phyloP scores from a whole-genome alignment of 2,888 invertebrate species.

The Pemphredon lugubris region DNA sequence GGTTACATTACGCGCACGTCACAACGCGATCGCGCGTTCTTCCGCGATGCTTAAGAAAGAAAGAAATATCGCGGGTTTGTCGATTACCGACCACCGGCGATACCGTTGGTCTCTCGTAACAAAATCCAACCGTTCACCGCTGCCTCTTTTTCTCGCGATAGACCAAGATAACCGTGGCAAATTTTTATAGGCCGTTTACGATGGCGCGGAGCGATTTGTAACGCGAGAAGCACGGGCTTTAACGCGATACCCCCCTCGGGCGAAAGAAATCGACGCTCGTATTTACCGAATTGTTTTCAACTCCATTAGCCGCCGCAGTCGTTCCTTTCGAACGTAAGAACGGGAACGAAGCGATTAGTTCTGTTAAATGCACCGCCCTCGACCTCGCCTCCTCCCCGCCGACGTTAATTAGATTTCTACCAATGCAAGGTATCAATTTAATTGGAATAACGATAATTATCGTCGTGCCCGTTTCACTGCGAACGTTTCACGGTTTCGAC shows the following conservation, averaged over 20 bases:
- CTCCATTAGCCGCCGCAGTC: slow-evolving; percentile 31
- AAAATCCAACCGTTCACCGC: too few species aligned
- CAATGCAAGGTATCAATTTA: slow-evolving; percentile 4
- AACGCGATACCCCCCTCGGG: slow-evolving; percentile 28
- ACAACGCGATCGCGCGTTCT: too few species aligned
- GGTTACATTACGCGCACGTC: too few species aligned
- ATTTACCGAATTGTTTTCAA: slow-evolving; percentile 48
- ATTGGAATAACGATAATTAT: slow-evolving; percentile 1
- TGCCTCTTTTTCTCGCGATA: slow-evolving; percentile 68
- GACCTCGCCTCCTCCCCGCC: not conserved
- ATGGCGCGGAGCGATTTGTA: slow-evolving; percentile 69
- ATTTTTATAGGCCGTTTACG: slow-evolving; percentile 75
- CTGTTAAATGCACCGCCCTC: slow-evolving; percentile 2
- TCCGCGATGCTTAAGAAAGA: too few species aligned
- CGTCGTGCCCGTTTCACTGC: not conserved
- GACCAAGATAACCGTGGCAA: slow-evolving; percentile 66
- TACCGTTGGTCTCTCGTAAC: too few species aligned
- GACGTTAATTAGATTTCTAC: not conserved
- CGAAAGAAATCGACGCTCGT: slow-evolving; percentile 35
- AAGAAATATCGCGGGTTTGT: too few species aligned
- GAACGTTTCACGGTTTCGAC: not conserved
- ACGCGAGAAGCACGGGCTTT: slow-evolving; percentile 62
- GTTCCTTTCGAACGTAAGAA: slow-evolving; percentile 18
- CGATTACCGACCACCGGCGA: too few species aligned
- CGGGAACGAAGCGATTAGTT: slow-evolving; percentile 42